Evolutionary conservation across 2,888 invertebrate species (phyloP).

Genomic region (Trichogramma evanescens): DNA sequence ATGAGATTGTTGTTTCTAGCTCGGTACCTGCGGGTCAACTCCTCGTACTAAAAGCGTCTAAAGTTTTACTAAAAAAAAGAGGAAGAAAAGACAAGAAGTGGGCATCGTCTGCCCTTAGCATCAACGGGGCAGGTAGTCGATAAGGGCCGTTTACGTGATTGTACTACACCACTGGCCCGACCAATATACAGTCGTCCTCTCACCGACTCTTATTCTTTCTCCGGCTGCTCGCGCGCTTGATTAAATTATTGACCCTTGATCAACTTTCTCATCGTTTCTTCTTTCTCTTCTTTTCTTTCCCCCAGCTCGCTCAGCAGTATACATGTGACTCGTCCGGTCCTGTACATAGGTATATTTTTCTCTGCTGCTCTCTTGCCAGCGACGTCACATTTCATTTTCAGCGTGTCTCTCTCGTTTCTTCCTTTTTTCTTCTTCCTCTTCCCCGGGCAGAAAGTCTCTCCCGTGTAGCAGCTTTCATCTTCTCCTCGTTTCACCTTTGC

Average conservation of each 20-base stretch:
- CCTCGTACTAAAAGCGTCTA: not conserved
- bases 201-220: not conserved
- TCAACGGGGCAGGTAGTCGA: too few relatives aligned
- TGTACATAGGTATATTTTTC: too few relatives aligned
- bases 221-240: slow-evolving; percentile 3
- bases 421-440: not conserved
- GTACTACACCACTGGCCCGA: too few relatives aligned
- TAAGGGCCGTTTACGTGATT: slow-evolving; percentile 1
- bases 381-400: slow-evolving; percentile 12
- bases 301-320: too few relatives aligned
- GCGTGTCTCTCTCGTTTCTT: not conserved
- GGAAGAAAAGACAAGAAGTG: not conserved
- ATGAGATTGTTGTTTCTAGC: too few relatives aligned
- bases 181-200: not conserved
- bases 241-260: slow-evolving; percentile 18
- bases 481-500: not conserved
- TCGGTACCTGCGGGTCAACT: too few relatives aligned
- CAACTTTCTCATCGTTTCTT: slow-evolving; percentile 1
- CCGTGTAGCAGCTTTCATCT: slow-evolving; percentile 4
- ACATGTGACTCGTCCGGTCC: too few relatives aligned
- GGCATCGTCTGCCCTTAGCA: not conserved
- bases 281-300: not conserved
- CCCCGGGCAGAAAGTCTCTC: not conserved
- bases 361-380: too few relatives aligned
- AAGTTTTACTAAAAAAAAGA: not conserved